phyloP scores from a whole-genome alignment of 1,140 invertebrate genomes.

The Periplaneta americana region DNA sequence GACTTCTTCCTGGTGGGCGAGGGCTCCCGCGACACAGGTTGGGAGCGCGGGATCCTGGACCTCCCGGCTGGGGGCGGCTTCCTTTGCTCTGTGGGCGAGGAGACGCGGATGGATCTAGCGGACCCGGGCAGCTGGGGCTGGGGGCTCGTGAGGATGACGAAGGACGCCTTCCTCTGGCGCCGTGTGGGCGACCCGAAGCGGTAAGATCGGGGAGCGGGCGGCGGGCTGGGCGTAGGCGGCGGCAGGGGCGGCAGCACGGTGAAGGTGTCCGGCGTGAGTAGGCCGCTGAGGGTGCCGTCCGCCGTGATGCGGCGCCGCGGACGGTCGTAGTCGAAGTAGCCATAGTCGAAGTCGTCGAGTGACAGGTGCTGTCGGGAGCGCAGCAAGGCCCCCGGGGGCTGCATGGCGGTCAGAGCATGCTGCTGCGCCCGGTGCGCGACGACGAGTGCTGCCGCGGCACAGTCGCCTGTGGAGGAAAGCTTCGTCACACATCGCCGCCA shows the following conservation, averaged over 20 bases:
- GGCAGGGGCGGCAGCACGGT: conserved; percentile 25
- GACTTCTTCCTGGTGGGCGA: conserved; percentile 42
- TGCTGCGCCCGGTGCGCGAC: background rate
- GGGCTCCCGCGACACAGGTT: conserved; percentile 17
- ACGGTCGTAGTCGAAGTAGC: conserved; percentile 22
- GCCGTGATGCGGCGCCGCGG: conserved; percentile 26
- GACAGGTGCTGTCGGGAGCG: background rate
- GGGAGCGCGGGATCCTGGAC: conserved; percentile 31
- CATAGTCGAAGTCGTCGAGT: background rate
- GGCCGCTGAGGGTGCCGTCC: conserved; percentile 26
- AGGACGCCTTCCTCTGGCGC: conserved; percentile 36
- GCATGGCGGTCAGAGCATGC: background rate
- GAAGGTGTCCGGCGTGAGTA: conserved; percentile 19
- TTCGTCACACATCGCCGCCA: background rate
- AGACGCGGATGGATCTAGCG: background rate
- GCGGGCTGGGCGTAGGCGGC: conserved; percentile 38
- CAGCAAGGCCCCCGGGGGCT: background rate
- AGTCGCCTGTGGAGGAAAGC: background rate
- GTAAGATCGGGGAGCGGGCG: conserved; percentile 29
- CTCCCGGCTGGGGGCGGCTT: conserved; percentile 32
- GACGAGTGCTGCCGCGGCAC: background rate
- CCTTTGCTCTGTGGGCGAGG: conserved; percentile 32
- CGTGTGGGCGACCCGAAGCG: conserved; percentile 23
- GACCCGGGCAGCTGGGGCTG: background rate
- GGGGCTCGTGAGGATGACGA: conserved; percentile 52